Evolutionary conservation across 2,113 vertebrate species (phyloP), one percentile per base, ranked within the genome.

Genomic region (Empidonax alnorum): DNA sequence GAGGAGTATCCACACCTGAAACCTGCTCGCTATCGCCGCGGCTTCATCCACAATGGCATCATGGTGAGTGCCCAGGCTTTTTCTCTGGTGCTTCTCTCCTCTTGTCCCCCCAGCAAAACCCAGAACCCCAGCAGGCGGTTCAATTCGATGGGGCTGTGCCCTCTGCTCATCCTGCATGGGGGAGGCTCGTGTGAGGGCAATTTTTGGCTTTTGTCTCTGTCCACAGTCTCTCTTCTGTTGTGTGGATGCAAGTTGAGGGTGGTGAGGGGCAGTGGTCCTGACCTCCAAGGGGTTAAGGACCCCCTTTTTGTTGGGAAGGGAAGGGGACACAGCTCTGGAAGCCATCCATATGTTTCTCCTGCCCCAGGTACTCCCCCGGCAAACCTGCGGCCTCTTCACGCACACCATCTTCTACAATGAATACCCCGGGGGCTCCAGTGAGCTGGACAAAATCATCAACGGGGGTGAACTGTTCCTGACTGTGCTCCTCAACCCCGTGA

Each of bases 391-490:
- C 84, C 98, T 99, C 81, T 99, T 99, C 98, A 99, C 99, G 1
- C 99, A 99, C 97, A 99, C 99, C 47, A 99, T 99, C 97, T 99
- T 99, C 98, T 99, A 99, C 90, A 99, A 98, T 3, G 99, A 99
- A 69, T 99, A 99, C 91, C 99, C 99, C 0, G 99, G 99, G 28
- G 99, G 99, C 59, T 99, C 99, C 12, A 98, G 98, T 39, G 99
- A 99, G 90, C 98, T 99, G 96, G 99, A 99, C 98, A 99, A 99
- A 96, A 99, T 99, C 97, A 99, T 99, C 97, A 99, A 99, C 0
- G 99, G 99, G 33, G 99, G 99, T 46, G 99, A 99, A 91, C 99
- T 99, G 78, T 99, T 99, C 97, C 98, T 99, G 77, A 99, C 99
- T 0, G 99, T 99, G 84, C 98, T 99, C 27, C 98, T 99, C 55